A percentile compares a stretch with the other conserved stretches of the same genome.
phyloP scores from a whole-genome alignment of 2,797 vertebrate species.

The Caiman crocodilus region DNA sequence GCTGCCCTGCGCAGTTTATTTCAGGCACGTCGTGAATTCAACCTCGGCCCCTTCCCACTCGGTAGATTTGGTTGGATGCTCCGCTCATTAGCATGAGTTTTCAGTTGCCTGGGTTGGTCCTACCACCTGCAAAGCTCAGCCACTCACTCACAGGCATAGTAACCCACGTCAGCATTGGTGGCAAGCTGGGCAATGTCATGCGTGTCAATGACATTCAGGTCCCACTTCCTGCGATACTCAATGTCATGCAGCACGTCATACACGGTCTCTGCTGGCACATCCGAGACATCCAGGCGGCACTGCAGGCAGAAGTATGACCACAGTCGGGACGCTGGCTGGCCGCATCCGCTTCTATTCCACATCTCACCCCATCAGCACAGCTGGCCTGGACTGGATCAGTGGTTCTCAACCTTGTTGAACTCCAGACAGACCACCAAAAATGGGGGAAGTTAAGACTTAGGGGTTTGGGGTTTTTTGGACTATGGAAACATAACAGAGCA shows the following conservation, averaged over 20 bases:
- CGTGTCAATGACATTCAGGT: constrained; percentile 80
- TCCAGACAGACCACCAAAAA: too few relatives aligned
- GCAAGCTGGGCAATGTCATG: constrained; percentile 83
- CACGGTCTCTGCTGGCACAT: constrained; percentile 82
- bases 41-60: background rate
- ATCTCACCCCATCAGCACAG: rapidly evolving
- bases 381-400: background rate
- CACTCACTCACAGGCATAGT: constrained; percentile 84
- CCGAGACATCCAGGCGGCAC: constrained; percentile 81
- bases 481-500: background rate
- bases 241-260: constrained; percentile 85
- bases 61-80: rapidly evolving
- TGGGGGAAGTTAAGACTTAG: too few relatives aligned
- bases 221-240: constrained; percentile 81
- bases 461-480: too few relatives aligned
- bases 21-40: background rate
- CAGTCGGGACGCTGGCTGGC: background rate
- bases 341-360: background rate
- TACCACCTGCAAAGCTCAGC: background rate
- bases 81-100: too few relatives aligned
- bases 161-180: constrained; percentile 83
- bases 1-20: background rate
- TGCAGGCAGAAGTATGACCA: constrained; percentile 31
- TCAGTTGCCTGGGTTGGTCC: rapidly evolving
- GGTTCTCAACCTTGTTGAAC: too few relatives aligned